Conservation (phyloP, 2,113 vertebrate genomes). For the Galbula dea region DNA sequence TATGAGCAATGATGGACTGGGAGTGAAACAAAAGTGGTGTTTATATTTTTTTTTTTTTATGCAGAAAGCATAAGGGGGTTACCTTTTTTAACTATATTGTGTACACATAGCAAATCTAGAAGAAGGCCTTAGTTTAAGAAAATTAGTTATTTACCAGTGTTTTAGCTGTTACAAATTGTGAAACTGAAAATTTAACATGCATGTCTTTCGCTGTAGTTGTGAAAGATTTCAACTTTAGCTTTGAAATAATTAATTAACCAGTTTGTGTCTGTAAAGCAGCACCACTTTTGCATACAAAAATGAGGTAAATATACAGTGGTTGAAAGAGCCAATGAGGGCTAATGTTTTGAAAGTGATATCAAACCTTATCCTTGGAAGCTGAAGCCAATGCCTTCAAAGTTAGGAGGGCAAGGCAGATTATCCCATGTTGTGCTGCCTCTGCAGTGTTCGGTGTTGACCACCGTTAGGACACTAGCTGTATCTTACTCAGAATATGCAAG, state of each 20-base stretch:
- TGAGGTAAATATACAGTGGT: not conserved
- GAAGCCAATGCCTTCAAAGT: not conserved
- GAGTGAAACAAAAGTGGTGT: not conserved
- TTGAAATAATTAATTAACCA: not conserved
- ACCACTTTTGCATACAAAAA: not conserved
- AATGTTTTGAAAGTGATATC: not conserved
- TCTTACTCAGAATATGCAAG: not conserved
- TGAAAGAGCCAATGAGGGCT: not conserved
- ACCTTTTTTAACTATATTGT: not conserved
- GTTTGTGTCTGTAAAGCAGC: not conserved
- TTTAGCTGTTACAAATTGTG: not conserved
- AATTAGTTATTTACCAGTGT: not conserved
- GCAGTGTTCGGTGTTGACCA: not conserved
- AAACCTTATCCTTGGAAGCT: not conserved
- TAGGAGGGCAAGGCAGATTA: not conserved
- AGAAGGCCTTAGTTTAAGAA: not conserved
- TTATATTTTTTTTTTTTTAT: not conserved
- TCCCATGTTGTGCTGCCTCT: not conserved
- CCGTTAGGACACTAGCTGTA: not conserved
- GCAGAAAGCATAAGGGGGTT: not conserved
- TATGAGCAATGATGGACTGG: not conserved
- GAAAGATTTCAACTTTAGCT: not conserved
- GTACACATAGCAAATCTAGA: not conserved
- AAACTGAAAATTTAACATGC: not conserved
- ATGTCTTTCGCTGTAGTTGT: not conserved